Conservation (phyloP, 2,888 invertebrate species). For the Stegana nigrithorax region DNA sequence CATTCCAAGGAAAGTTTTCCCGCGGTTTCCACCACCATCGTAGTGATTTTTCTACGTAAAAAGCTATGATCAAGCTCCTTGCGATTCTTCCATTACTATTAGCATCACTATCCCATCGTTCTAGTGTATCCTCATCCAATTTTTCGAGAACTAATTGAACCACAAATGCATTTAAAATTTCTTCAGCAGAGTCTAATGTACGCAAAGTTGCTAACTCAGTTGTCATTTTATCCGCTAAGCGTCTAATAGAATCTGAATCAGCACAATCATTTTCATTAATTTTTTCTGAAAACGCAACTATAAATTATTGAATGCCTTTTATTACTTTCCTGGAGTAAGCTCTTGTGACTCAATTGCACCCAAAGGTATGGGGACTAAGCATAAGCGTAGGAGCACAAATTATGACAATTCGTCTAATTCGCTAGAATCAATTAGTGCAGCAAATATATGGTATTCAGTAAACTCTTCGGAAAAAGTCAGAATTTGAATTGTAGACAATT, state of each 20-base stretch:
- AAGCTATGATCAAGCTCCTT: too few relatives aligned
- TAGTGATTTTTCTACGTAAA: too few relatives aligned
- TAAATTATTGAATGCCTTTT: background rate
- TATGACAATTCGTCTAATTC: conserved; percentile 17
- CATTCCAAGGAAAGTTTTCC: too few relatives aligned
- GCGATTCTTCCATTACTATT: background rate
- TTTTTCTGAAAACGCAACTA: background rate
- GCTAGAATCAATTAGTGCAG: background rate
- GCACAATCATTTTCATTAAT: background rate
- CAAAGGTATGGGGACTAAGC: conserved; percentile 11
- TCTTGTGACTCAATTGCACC: conserved; percentile 17
- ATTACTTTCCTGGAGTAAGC: conserved; percentile 6
- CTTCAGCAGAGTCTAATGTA: background rate
- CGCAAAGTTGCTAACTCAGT: background rate
- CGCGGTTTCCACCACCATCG: too few relatives aligned
- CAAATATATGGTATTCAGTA: conserved; percentile 13
- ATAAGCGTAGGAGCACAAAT: conserved; percentile 16
- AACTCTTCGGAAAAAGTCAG: conserved; percentile 6
- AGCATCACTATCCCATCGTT: background rate
- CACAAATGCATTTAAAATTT: background rate
- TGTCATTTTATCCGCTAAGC: background rate
- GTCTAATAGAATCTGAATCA: background rate
- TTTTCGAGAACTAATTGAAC: background rate
- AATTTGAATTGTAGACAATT: background rate
- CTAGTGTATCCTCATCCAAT: background rate